Percentiles rank a stretch among this genome's conserved stretches.
These are phyloP conservation scores for Epicampocera succincta DNA, from an alignment of 2,888 invertebrate genomes.

Conservation along the genomic window DNA sequence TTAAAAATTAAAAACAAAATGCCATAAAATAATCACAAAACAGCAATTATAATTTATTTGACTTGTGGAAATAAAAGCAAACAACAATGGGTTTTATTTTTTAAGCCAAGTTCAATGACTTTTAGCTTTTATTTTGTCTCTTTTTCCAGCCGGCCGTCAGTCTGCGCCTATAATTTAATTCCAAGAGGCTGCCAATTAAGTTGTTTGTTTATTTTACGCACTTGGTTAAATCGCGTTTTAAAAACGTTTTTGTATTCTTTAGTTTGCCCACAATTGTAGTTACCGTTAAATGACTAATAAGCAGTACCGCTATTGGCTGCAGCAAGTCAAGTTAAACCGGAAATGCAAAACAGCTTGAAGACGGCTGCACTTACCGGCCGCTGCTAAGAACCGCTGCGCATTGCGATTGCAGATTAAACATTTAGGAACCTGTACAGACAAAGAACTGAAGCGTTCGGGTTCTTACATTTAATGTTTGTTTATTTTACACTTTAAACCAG, in stretches of 20 bases:
- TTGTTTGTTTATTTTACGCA: slow-evolving; percentile 47
- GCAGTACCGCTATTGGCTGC: slow-evolving; percentile 1
- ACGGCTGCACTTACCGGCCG: slow-evolving; percentile 20
- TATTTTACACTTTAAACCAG: slow-evolving; percentile 9
- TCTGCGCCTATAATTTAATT: slow-evolving; percentile 2
- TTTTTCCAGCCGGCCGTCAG: background rate
- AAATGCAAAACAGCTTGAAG: slow-evolving; percentile 41
- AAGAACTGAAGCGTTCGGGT: slow-evolving; percentile 13
- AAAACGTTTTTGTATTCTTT: slow-evolving; percentile 30
- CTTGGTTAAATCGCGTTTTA: background rate
- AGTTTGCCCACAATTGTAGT: background rate
- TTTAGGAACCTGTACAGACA: slow-evolving; percentile 15
- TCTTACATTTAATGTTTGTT: background rate
- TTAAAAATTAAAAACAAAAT: slow-evolving; percentile 8
- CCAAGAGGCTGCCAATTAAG: slow-evolving; percentile 3
- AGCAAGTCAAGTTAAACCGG: slow-evolving; percentile 24
- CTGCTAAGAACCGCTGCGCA: background rate
- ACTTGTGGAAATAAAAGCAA: background rate
- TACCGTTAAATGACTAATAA: slow-evolving; percentile 43
- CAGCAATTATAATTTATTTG: slow-evolving; percentile 12
- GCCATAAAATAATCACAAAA: slow-evolving; percentile 8
- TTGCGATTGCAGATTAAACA: background rate
- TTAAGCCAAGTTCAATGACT: slow-evolving; percentile 61
- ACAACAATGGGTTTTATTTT: slow-evolving; percentile 18
- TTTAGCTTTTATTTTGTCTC: no score